phyloP scores from a whole-genome alignment of 2,888 invertebrate species.

The Campopleginae sp. region DNA sequence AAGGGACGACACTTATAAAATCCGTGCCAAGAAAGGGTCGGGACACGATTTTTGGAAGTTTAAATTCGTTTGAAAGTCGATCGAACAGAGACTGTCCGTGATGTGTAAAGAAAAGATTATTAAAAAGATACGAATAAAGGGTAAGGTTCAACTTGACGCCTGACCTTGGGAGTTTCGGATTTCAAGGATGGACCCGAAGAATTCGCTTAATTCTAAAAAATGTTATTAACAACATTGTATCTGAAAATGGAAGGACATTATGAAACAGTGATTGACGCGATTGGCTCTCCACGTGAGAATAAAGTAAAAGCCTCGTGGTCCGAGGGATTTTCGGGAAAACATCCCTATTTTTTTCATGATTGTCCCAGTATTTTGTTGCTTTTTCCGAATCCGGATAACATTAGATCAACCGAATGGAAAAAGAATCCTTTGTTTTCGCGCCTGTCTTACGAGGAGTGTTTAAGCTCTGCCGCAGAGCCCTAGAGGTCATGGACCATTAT shows the following conservation, averaged over 20 bases:
- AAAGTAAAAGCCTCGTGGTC: constrained; percentile 6
- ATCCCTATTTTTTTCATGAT: background rate
- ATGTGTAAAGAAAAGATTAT: constrained; percentile 66
- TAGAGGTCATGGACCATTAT: constrained; percentile 86
- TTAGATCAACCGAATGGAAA: background rate
- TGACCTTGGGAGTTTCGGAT: constrained; percentile 5
- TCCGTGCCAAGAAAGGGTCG: constrained; percentile 32
- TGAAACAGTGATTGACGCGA: constrained; percentile 23
- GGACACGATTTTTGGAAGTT: constrained; percentile 43
- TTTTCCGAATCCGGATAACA: background rate
- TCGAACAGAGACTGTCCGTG: constrained; percentile 64
- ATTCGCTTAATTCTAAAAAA: constrained; percentile 23
- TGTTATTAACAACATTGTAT: constrained; percentile 12
- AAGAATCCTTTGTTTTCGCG: background rate
- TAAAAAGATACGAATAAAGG: constrained; percentile 63
- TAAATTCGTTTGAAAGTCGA: constrained; percentile 48
- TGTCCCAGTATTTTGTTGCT: constrained; percentile 23
- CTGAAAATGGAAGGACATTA: constrained; percentile 25
- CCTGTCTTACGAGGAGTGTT: constrained; percentile 29
- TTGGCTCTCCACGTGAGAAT: background rate
- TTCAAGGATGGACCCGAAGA: constrained; percentile 6
- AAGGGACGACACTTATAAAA: background rate
- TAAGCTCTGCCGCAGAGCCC: constrained; percentile 74
- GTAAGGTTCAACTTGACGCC: background rate
- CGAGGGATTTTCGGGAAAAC: constrained; percentile 4